Evolutionary conservation across 2,797 vertebrate genomes (phyloP).

Genomic region (Coccyzus lansbergi): DNA sequence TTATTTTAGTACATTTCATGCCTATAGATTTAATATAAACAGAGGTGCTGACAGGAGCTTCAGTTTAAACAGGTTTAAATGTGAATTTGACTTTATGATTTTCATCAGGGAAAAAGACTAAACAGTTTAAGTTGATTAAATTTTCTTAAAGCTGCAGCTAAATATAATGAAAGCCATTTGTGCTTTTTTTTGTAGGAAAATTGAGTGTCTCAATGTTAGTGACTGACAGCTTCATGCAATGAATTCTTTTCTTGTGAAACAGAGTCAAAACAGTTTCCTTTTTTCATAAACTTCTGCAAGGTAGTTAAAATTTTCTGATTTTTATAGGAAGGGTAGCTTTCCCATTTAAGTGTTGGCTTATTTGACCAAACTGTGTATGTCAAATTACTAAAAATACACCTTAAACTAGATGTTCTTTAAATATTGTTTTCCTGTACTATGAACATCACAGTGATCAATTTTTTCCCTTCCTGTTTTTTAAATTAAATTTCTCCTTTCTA

Average conservation of each 20-base stretch:
- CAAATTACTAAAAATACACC: slow-evolving; percentile 25
- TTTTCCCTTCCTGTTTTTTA: background rate
- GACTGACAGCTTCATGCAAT: slow-evolving; percentile 73
- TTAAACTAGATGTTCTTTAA: background rate
- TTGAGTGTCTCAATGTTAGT: slow-evolving; percentile 63
- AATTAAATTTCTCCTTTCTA: background rate
- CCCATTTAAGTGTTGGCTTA: background rate
- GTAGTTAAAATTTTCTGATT: slow-evolving; percentile 65
- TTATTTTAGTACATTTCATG: slow-evolving; percentile 78
- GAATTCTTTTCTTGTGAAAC: slow-evolving; percentile 72
- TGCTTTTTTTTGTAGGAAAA: slow-evolving; percentile 68
- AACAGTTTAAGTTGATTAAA: slow-evolving; percentile 85
- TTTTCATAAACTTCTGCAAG: slow-evolving; percentile 52
- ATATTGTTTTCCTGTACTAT: background rate
- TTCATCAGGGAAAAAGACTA: slow-evolving; percentile 83
- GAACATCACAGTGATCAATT: background rate
- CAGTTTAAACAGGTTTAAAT: slow-evolving; percentile 73
- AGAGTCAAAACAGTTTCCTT: slow-evolving; percentile 69
- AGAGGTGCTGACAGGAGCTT: slow-evolving; percentile 81
- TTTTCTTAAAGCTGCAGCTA: slow-evolving; percentile 83
- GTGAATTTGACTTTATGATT: slow-evolving; percentile 80
- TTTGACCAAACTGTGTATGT: slow-evolving; percentile 43
- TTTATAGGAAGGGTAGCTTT: slow-evolving; percentile 34
- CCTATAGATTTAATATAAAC: slow-evolving; percentile 78
- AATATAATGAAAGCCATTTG: slow-evolving; percentile 85